Evolutionary conservation across 2,888 invertebrate species (phyloP), one percentile per base, ranked within the genome.

Genomic region (Nymphalis polychloros): DNA sequence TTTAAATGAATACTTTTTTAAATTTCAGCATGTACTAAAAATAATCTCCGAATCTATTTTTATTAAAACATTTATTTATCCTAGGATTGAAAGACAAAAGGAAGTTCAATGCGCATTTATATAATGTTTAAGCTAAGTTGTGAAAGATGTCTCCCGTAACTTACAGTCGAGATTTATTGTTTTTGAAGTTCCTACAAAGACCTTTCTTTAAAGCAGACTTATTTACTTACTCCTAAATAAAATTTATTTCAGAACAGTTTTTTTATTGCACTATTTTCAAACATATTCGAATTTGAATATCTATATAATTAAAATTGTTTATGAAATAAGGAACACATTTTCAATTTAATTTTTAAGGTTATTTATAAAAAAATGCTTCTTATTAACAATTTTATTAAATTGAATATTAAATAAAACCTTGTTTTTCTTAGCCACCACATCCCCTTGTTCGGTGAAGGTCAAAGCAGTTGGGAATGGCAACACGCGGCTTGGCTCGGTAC

Each of bases 401-500:
- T 8, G 10, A 17, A 16, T 16, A 8, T 59, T 62, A 19, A 41
- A 48, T 59, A 60, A 41, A 31, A 20, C 13, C 8, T 41, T 53
- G 27, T 48, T 17, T 27, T 64, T 50, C 65, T 72, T 79, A 96
- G 96, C 93, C 97, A 97, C 89, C 97, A 97, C 91, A 96, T 96
- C 85, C 97, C 97, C 61, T 94, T 97, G 74, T 95, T 96, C 89
- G 94, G 97, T 86, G 95, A 97, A 89, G 94, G 95, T 73, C 95
- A 95, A 71, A 93, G 95, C 68, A 89, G 84, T 74, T 90, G 89
- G 86, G 94, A 96, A 78, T 94, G 98, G 85, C 97, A 98, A 89
- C 95, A 96, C 86, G 97, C 97, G 59, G 93, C 95, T 66, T 97
- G 97, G 97, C 93, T 97, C 80, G 97, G 97, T 69, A 93, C 95